Conservation (phyloP, 2,888 invertebrate species). For the Diachrysia chrysitis region DNA sequence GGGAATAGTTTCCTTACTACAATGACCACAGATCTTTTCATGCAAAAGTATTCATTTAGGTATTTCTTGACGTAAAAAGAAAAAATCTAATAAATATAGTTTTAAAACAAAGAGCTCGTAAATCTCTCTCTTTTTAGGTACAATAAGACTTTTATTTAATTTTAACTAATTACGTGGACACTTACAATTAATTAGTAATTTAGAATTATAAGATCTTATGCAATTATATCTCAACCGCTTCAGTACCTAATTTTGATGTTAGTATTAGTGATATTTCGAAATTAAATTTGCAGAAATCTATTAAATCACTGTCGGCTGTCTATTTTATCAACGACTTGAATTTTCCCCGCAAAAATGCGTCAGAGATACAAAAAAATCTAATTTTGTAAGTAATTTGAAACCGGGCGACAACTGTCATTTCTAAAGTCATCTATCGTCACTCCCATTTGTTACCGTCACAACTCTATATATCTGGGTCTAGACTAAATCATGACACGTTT, state of each 20-base stretch:
- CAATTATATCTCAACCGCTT: background rate
- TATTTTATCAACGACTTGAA: background rate
- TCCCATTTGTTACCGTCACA: constrained; percentile 26
- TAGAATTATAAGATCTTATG: background rate
- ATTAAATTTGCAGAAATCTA: background rate
- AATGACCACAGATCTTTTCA: no score
- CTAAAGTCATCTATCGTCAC: constrained; percentile 38
- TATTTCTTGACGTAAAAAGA: background rate
- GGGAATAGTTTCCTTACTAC: no score
- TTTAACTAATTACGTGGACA: no score
- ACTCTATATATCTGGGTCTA: constrained; percentile 33
- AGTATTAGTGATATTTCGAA: background rate
- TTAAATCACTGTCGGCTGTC: background rate
- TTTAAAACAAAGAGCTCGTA: background rate
- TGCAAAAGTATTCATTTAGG: background rate
- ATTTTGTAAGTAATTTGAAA: constrained; percentile 16
- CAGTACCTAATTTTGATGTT: background rate
- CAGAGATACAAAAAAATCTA: background rate
- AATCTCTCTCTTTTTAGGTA: background rate
- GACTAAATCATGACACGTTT: constrained; percentile 25
- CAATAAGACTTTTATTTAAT: no score
- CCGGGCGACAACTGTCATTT: constrained; percentile 10
- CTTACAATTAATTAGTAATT: background rate
- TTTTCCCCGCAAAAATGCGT: background rate
- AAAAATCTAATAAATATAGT: background rate